Conservation (phyloP, 1,140 invertebrate species). For the Melanaphis sacchari region DNA sequence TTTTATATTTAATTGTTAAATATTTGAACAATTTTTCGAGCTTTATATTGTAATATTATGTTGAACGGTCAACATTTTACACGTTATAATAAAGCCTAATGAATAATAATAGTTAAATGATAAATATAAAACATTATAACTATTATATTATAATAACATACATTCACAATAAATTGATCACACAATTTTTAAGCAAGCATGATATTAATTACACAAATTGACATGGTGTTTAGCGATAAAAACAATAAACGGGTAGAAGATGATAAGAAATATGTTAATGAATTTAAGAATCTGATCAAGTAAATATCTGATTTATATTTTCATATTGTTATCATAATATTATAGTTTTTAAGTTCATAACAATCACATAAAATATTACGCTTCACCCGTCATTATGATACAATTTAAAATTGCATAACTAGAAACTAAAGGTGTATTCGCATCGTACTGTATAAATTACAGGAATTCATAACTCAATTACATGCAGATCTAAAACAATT, state of each 20-base stretch:
- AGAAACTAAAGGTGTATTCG: background rate
- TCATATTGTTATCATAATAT: background rate
- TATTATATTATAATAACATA: background rate
- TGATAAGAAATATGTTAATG: background rate
- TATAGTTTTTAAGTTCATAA: too few species aligned
- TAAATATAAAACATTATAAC: background rate
- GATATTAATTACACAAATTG: background rate
- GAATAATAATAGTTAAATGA: background rate
- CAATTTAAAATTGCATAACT: background rate
- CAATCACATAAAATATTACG: background rate
- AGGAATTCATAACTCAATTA: background rate
- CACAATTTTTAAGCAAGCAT: background rate
- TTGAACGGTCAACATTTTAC: background rate
- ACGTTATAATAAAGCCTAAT: background rate
- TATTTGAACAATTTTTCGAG: background rate
- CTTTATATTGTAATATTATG: background rate
- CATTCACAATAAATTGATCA: background rate
- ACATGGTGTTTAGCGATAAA: background rate
- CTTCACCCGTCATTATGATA: background rate
- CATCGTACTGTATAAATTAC: too few species aligned
- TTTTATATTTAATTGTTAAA: background rate
- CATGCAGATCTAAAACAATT: too few species aligned
- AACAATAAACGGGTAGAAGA: background rate
- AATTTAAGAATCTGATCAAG: background rate
- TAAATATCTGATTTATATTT: background rate